Conservation (phyloP, 2,113 vertebrate species). For the Myiozetetes cayanensis region DNA sequence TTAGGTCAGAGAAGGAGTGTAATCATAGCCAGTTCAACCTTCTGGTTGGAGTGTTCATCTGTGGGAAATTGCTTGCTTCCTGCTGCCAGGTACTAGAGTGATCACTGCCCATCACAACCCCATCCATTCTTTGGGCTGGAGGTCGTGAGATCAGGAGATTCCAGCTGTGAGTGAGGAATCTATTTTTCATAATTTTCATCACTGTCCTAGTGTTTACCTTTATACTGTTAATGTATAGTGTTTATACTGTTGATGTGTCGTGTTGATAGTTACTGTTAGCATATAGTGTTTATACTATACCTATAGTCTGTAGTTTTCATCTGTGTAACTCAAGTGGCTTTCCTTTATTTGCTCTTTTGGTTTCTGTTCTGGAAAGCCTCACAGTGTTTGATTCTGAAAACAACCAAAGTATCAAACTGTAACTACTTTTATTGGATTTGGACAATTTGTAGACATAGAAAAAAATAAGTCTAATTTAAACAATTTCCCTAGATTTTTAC, state of each 20-base stretch:
- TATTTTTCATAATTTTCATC: not conserved
- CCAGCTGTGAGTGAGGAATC: not conserved
- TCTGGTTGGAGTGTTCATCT: not conserved
- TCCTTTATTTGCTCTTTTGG: not conserved
- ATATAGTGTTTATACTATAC: not conserved
- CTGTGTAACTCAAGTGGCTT: not conserved
- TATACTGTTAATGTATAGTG: not conserved
- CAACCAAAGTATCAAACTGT: not conserved
- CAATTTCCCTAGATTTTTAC: not conserved
- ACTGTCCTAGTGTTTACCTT: not conserved
- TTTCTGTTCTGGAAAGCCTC: not conserved
- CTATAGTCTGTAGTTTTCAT: not conserved
- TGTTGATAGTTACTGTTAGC: not conserved
- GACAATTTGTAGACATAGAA: not conserved
- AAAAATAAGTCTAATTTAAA: not conserved
- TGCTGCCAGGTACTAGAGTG: not conserved
- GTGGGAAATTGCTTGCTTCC: not conserved
- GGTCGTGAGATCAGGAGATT: not conserved
- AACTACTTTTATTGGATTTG: not conserved
- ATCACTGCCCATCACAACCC: not conserved
- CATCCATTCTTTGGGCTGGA: not conserved
- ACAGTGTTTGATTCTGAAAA: not conserved
- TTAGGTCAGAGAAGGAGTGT: not conserved
- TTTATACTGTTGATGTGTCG: not conserved
- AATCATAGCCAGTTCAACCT: not conserved